Base-by-base conservation (phyloP, 2,888 invertebrate genomes). In the Syrista parreyssii region DNA sequence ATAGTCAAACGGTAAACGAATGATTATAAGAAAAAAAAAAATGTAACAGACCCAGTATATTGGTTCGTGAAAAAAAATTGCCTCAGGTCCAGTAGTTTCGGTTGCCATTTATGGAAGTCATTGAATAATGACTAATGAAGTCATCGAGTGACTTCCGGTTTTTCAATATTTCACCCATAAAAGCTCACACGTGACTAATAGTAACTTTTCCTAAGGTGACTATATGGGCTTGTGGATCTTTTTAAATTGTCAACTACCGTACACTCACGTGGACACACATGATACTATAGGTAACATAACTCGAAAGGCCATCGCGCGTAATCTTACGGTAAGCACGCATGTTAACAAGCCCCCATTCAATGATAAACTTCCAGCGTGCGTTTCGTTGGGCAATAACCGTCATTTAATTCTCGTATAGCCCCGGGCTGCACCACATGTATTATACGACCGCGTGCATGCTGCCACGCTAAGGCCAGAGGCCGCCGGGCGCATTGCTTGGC, bases 311-410 rank as follows among this genome's bases (percentile, higher is more conserved):
- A 78, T 78, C 80, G 76, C 79, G 82, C 81, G 83, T 83, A 86
- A 86, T 84, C 83, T 86, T 83, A 82, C 82, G 80, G 80, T 83
- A 82, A 84, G 81, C 84, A 82, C 81, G 73, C 84, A 82, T 84
- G 85, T 85, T 85, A 86, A 86, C 86, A 86, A 84, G 85, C 82
- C 73, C 55, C 72, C 79, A 78, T 76, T 74, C 79, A 79, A 80
- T 82, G 81, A 86, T 85, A 87, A 87, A 87, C 84, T 84, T 85
- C 78, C 79, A 77, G 40, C 68, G 75, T 72, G 74, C 77, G 79
- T 76, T 82, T 79, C 80, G 77, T 78, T 76, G 82, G 75, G 82
- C 82, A 84, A 83, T 84, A 87, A 87, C 84, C 82, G 82, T 85
- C 84, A 81, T 83, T 86, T 87, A 85, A 87, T 85, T 85, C 82